Evolutionary conservation across 35 echinoderm and acorn worm genomes (phyloP), one percentile per base, ranked within the genome.

Genomic region (Nesometra sesokonis): DNA sequence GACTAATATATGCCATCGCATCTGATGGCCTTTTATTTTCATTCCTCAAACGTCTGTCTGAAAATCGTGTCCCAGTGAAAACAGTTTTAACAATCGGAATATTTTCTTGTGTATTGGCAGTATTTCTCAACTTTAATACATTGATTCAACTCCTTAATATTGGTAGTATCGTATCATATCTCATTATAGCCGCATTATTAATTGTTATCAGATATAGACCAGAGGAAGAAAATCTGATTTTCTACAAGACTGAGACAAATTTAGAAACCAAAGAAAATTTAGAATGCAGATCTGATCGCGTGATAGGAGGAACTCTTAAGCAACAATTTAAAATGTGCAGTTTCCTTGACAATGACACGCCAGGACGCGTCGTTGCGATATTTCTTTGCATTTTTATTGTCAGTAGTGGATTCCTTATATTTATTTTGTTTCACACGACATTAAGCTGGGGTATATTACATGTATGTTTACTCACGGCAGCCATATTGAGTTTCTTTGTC

Each of bases 91-190:
- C 77, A 9, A 46, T 90, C 35, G 95, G 95, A 34, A 35, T 88
- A 32, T 40, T 94, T 34, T 90, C 95, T 31, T 87, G 84, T 27
- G 38, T 94, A 15, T 85, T 94, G 81, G 92, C 95, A 5, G 57
- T 90, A 76, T 84, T 98, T 35, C 91, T 98, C 32, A 91, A 91
- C 33, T 46, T 98, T 0, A 80, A 92, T 37, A 92, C 94, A 37
- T 89, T 98, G 8, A 90, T 98, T 31, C 89, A 98, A 76, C 94
- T 98, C 89, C 91, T 98, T 89, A 94, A 92, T 0, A 98, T 98
- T 29, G 95, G 95, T 0, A 98, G 92, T 30, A 78, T 98, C 37
- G 84, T 98, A 36, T 90, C 95, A 5, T 98, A 98, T 47, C 87
- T 82, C 33, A 37, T 98, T 78, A 93, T 98, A 11, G 95, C 92